phyloP scores from a whole-genome alignment of 2,113 vertebrate species.

The Peromyscus maniculatus region DNA sequence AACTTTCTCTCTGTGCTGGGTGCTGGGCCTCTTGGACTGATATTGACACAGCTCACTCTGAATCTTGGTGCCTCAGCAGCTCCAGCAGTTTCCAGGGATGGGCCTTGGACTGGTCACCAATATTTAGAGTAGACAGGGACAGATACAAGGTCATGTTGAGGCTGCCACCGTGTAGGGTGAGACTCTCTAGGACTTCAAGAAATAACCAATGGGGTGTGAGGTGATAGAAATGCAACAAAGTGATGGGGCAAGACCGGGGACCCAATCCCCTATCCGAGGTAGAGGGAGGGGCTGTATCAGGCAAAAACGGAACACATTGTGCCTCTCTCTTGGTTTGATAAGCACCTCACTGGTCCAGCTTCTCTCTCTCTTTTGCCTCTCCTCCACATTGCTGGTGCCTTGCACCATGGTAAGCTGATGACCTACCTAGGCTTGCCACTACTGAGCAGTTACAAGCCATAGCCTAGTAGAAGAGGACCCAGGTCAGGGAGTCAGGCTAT shows the following conservation, averaged over 20 bases:
- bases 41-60: rapidly evolving
- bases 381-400: rapidly evolving
- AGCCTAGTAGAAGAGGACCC: not conserved
- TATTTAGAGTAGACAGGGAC: rapidly evolving
- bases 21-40: rapidly evolving
- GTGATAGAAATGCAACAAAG: rapidly evolving
- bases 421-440: rapidly evolving
- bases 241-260: rapidly evolving
- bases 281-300: rapidly evolving
- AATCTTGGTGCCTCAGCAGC: rapidly evolving
- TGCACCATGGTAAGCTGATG: rapidly evolving
- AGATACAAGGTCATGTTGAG: rapidly evolving
- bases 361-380: not conserved
- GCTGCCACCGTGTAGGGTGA: not conserved
- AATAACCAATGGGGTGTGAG: rapidly evolving
- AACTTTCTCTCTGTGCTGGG: rapidly evolving
- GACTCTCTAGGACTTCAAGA: not conserved
- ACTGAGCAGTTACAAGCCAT: rapidly evolving
- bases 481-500: not conserved
- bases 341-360: rapidly evolving
- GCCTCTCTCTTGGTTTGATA: rapidly evolving
- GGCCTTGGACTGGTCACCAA: rapidly evolving
- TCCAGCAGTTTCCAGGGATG: rapidly evolving
- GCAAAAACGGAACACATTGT: rapidly evolving
- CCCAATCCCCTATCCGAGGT: rapidly evolving